Evolutionary conservation across 2,797 vertebrate species (phyloP).

Genomic region (Ptychadena robeensis): DNA sequence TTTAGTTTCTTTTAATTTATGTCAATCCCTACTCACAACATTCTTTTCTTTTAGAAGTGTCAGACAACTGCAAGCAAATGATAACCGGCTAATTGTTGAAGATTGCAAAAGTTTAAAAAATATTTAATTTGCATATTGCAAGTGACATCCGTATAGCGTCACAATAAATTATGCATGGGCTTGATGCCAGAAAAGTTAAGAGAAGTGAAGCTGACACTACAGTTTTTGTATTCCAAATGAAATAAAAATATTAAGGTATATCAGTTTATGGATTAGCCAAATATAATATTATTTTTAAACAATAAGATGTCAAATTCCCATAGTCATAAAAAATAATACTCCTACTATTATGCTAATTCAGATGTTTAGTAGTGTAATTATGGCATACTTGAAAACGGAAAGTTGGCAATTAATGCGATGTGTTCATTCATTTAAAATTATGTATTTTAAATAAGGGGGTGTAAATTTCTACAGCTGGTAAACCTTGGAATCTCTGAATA

Average conservation of each 20-base stretch:
- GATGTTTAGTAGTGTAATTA: conserved; percentile 49
- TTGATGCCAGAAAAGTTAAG: neutral
- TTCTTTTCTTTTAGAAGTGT: neutral
- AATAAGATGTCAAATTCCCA: conserved; percentile 40
- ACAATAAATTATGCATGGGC: neutral
- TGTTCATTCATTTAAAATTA: conserved; percentile 38
- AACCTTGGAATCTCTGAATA: conserved; percentile 29
- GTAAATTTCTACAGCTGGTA: conserved; percentile 12
- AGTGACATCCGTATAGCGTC: neutral
- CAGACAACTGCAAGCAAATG: conserved; percentile 1
- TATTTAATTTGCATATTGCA: conserved; percentile 11
- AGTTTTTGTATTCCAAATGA: neutral
- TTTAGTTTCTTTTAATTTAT: neutral
- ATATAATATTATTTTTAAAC: neutral
- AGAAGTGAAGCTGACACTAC: neutral
- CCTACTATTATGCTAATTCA: conserved; percentile 36
- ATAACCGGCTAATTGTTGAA: neutral
- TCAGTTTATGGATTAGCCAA: neutral
- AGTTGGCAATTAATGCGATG: conserved; percentile 50
- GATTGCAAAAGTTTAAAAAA: conserved; percentile 9
- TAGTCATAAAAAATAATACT: conserved; percentile 19
- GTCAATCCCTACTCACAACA: neutral
- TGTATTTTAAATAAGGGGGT: conserved; percentile 48
- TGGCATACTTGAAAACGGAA: conserved; percentile 29
- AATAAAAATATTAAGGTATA: neutral